Evolutionary conservation across 2,888 invertebrate genomes (phyloP), one percentile per base, ranked within the genome.

Genomic region (Drosophila neotestacea): DNA sequence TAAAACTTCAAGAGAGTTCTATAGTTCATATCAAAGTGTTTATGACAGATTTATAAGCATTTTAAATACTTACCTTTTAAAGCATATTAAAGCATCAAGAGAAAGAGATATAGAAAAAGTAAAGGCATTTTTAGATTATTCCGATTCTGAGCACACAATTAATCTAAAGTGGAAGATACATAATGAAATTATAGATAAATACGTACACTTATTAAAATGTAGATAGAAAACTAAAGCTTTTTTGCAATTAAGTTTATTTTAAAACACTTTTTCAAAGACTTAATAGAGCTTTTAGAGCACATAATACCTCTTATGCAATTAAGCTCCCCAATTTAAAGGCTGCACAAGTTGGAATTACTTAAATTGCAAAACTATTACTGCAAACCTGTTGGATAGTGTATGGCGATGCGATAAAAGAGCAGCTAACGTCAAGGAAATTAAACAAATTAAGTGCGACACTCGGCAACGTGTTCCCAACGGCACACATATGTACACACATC

Each of bases 401-500:
- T 30, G 46, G n/a, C 16, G n/a, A 13, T 52, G 38, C 11, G 63
- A 54, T 66, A 50, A 44, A 75, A 78, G 63, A 62, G 59, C 44
- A 69, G 51, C 50, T 38, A 77, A 62, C 62, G 62, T 74, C 59
- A 48, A 71, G 63, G 56, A 73, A 76, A 73, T 75, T 73, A 78
- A 80, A 82, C 80, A 88, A 88, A 84, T 88, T 83, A 78, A 83
- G 76, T 75, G 88, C 84, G 88, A 88, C 84, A 83, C 75, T 78
- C 83, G 75, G 76, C 79, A 70, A 77, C 83, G 22, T 78, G 83
- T 88, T 80, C 48, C 83, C 76, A 78, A 73, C 71, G 62, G 60
- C 70, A 28, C 10, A 47, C 22, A 47, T 7, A 60, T 22, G 30
- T 5, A 42, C 44, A 16, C 48, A 51, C 9, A 38, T 5, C 32